phyloP scores from a whole-genome alignment of 2,113 vertebrate genomes.

The Psettodes erumei region DNA sequence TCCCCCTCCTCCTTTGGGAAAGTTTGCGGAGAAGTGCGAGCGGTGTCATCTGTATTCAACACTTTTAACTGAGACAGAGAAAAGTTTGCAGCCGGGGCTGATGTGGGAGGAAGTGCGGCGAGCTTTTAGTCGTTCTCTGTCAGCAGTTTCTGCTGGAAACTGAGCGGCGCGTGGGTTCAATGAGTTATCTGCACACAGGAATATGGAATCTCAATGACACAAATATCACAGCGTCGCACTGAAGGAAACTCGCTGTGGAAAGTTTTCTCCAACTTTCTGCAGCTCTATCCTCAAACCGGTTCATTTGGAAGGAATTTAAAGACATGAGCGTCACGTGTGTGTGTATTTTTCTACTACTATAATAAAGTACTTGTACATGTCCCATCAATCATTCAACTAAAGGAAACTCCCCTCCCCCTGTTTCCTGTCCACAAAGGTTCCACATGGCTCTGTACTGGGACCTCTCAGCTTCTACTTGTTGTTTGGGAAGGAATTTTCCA shows the following conservation, averaged over 20 bases:
- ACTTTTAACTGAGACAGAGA: constrained; percentile 32
- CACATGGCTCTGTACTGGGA: not conserved
- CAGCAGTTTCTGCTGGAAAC: constrained; percentile 64
- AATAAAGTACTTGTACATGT: too few species aligned
- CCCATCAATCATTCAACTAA: too few species aligned
- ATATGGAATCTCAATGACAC: constrained; percentile 56
- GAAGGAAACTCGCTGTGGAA: constrained; percentile 14
- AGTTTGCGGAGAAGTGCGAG: constrained; percentile 36
- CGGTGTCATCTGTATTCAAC: not conserved
- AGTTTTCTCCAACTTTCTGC: constrained; percentile 10
- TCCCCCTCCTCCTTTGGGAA: constrained; percentile 30
- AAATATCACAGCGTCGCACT: constrained; percentile 58
- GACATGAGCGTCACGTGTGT: not conserved
- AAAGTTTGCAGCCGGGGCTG: constrained; percentile 48
- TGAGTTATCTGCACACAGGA: constrained; percentile 49
- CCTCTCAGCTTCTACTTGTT: too few species aligned
- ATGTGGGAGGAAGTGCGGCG: constrained; percentile 49
- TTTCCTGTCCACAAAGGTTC: not conserved
- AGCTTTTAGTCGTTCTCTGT: constrained; percentile 65
- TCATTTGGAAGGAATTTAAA: not conserved
- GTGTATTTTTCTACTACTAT: too few species aligned
- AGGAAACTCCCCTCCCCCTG: too few species aligned
- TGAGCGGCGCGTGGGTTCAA: constrained; percentile 66
- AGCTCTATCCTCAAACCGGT: not conserved
- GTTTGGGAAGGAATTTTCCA: not conserved